phyloP scores from a whole-genome alignment of 2,888 invertebrate species.

The Torymus texanus region DNA sequence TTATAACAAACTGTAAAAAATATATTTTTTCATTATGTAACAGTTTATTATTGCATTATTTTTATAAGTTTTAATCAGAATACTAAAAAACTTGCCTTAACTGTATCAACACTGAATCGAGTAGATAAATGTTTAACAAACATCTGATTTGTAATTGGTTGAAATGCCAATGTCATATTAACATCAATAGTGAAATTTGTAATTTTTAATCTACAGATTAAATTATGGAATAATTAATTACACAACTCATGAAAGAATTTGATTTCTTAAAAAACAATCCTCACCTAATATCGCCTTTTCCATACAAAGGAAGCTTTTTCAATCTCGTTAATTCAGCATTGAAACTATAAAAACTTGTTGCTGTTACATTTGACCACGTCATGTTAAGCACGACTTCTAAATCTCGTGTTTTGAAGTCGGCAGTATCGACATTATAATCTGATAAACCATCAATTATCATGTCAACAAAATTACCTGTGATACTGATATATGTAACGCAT shows the following conservation, averaged over 20 bases:
- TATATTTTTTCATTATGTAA: not conserved
- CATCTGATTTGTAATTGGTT: slow-evolving; percentile 6
- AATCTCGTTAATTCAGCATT: not conserved
- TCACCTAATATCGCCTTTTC: slow-evolving; percentile 32
- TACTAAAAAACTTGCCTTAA: slow-evolving; percentile 15
- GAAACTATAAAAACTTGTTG: slow-evolving; percentile 1
- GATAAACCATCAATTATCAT: slow-evolving; percentile 33
- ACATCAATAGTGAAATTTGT: slow-evolving; percentile 4
- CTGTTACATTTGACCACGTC: slow-evolving; percentile 13
- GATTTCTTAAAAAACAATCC: not conserved
- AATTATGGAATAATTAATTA: too few relatives aligned
- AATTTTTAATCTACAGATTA: not conserved
- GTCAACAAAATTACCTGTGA: not conserved
- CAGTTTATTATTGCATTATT: not conserved
- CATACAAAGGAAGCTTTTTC: slow-evolving; percentile 1
- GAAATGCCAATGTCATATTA: not conserved
- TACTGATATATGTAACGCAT: slow-evolving; percentile 25
- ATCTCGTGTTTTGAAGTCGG: not conserved
- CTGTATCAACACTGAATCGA: not conserved
- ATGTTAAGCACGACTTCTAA: slow-evolving; percentile 11
- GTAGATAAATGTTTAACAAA: slow-evolving; percentile 24
- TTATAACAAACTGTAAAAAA: slow-evolving; percentile 20
- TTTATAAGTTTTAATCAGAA: not conserved
- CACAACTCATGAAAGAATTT: not conserved
- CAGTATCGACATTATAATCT: slow-evolving; percentile 20